Conservation (phyloP, 2,888 invertebrate genomes). For the Chaetogeoica ovagalla region DNA sequence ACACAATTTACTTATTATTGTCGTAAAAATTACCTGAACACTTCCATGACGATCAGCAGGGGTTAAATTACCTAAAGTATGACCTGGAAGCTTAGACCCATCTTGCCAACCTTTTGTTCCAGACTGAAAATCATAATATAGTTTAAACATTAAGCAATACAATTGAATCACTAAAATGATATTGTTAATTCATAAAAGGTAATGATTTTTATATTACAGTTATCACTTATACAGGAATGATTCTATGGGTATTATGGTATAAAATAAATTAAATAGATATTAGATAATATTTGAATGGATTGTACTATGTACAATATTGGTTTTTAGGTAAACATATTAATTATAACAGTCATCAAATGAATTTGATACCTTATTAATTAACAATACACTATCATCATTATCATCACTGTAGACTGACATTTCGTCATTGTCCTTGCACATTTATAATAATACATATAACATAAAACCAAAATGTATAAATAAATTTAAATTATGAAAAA, state of each 20-base stretch:
- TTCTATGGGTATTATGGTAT: slow-evolving; percentile 17
- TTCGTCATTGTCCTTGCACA: slow-evolving; percentile 46
- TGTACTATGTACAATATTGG: slow-evolving; percentile 5
- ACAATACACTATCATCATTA: slow-evolving; percentile 49
- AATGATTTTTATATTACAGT: neutral
- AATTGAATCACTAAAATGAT: neutral
- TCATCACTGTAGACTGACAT: slow-evolving; percentile 49
- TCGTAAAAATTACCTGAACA: slow-evolving; percentile 74
- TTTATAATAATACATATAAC: slow-evolving; percentile 37
- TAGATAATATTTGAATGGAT: neutral
- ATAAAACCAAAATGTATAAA: slow-evolving; percentile 12
- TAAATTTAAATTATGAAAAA: neutral
- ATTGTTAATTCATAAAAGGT: neutral
- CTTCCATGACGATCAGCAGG: slow-evolving; percentile 96
- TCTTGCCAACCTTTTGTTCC: slow-evolving; percentile 72
- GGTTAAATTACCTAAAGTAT: slow-evolving; percentile 80
- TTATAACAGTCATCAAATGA: slow-evolving; percentile 19
- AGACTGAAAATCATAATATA: slow-evolving; percentile 35
- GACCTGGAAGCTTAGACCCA: slow-evolving; percentile 72
- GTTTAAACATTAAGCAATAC: neutral
- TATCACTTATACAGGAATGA: slow-evolving; percentile 19
- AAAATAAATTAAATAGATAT: slow-evolving; percentile 14
- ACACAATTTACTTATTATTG: neutral
- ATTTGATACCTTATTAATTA: slow-evolving; percentile 49
- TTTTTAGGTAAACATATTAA: slow-evolving; percentile 19